A percentile compares a stretch with the other conserved stretches of the same genome.
Conservation (phyloP, 2,113 vertebrate species). For the Hippolais icterina region DNA sequence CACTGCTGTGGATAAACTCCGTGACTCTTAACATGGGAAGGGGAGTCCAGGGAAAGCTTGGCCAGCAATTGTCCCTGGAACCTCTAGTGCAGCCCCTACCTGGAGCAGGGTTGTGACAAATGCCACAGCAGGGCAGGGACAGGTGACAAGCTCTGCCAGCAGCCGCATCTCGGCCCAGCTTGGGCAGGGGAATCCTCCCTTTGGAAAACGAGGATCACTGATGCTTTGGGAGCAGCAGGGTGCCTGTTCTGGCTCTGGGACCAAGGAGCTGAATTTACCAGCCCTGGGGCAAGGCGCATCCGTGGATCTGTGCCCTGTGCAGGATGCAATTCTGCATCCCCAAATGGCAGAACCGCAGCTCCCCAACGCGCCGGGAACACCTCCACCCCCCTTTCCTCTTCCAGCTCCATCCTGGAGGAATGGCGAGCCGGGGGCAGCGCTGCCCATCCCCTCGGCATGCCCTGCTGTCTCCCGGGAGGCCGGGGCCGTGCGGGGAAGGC, state of each 20-base stretch:
- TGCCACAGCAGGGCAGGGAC: accelerated
- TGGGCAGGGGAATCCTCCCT: background rate
- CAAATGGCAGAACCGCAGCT: accelerated
- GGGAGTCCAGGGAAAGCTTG: background rate
- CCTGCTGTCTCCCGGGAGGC: constrained; percentile 23
- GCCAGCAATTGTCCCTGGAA: accelerated
- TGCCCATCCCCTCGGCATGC: background rate
- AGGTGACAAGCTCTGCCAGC: background rate
- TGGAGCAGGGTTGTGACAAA: background rate
- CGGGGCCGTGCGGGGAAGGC: constrained; percentile 62
- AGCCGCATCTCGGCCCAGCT: accelerated
- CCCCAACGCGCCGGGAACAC: accelerated
- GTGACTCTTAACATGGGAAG: accelerated
- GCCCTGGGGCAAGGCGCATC: background rate
- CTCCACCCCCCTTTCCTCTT: background rate
- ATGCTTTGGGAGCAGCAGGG: background rate
- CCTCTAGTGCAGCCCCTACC: background rate
- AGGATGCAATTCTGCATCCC: background rate
- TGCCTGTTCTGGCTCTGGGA: too few species aligned
- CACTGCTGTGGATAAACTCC: background rate
- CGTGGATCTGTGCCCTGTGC: accelerated
- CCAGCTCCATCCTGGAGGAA: background rate
- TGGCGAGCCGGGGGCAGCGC: background rate
- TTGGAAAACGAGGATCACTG: background rate
- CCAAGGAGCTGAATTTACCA: background rate